Evolutionary conservation across 2,797 vertebrate genomes (phyloP), one percentile per base, ranked within the genome.

Genomic region (Cyclura pinguis): DNA sequence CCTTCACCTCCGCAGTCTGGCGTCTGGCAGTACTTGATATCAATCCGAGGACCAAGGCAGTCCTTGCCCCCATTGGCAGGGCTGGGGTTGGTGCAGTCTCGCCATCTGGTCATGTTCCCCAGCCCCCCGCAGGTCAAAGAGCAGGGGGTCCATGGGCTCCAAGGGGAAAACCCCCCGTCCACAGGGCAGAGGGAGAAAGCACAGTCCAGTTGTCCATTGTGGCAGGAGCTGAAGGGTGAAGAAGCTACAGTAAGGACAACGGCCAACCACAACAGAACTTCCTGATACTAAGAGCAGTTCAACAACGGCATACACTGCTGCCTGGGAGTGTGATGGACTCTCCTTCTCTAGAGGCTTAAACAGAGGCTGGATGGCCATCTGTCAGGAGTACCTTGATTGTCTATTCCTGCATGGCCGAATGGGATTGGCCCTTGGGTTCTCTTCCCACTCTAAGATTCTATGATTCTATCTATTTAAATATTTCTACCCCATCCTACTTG

Each of bases 41-140:
- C 98, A 83, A 96, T 94, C 0, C 50, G 94, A 1, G 97, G 94
- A 29, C 98, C 98, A 0, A 57, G 84, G 92, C 98, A 99, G 85
- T 96, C 96, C 91, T 88, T 96, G 13, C 98, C 98, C 16, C 97
- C 97, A 0, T 97, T 93, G 50, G 96, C 93, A 0, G 97, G 97
- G 0, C 85, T 72, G 0, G 98, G 98, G 13, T 91, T 89, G 29
- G 93, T 89, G 94, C 98, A 99, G 85, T 92, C 87, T 38, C 98
- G 96, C 52, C 86, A 94, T 55, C 98, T 97, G 9, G 88, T 97
- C 93, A 96, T 98, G 87, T 98, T 95, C 0, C 98, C 98, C 77
- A 98, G 94, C 22, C 98, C 98, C 0, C 98, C 98, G 20, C 98
- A 99, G 91, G 96, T 98, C 57, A 97, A 94, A 0, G 98, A 98